Percentiles rank a stretch among this genome's conserved stretches.
These are phyloP conservation scores for Phragmatobia fuliginosa DNA, from an alignment of 2,888 invertebrate species.

Conservation along the genomic window DNA sequence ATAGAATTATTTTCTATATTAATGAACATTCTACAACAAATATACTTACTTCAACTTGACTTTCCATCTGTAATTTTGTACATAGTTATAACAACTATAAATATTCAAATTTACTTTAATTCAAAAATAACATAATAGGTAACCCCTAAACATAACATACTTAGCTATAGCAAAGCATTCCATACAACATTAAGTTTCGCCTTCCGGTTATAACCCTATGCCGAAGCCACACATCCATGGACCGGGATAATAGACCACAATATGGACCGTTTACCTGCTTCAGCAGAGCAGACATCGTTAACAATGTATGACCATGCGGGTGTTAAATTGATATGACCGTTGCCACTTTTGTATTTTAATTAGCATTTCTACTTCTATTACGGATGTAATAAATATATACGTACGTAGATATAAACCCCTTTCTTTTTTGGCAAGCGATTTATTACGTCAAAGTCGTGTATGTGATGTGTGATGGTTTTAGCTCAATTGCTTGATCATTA, in stretches of 20 bases:
- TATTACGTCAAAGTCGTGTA: background rate
- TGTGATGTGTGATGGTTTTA: background rate
- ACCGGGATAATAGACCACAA: background rate
- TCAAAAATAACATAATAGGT: too few relatives aligned
- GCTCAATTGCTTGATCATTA: too few relatives aligned
- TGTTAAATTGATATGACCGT: background rate
- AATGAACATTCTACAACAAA: too few relatives aligned
- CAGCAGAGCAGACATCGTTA: background rate
- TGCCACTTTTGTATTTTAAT: background rate
- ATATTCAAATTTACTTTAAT: background rate
- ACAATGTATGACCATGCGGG: background rate
- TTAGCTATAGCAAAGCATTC: background rate
- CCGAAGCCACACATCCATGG: background rate
- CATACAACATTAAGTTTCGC: background rate
- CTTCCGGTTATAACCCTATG: background rate
- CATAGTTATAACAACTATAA: background rate
- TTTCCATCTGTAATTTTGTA: too few relatives aligned
- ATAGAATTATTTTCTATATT: too few relatives aligned
- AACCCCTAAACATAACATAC: background rate
- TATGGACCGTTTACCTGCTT: slow-evolving; percentile 6
- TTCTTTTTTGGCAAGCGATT: background rate
- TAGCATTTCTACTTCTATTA: background rate
- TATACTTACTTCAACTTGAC: too few relatives aligned
- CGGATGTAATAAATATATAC: background rate
- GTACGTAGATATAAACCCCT: background rate